Evolutionary conservation across 2,113 vertebrate species (phyloP).

Genomic region (Sebastes schlegelii): DNA sequence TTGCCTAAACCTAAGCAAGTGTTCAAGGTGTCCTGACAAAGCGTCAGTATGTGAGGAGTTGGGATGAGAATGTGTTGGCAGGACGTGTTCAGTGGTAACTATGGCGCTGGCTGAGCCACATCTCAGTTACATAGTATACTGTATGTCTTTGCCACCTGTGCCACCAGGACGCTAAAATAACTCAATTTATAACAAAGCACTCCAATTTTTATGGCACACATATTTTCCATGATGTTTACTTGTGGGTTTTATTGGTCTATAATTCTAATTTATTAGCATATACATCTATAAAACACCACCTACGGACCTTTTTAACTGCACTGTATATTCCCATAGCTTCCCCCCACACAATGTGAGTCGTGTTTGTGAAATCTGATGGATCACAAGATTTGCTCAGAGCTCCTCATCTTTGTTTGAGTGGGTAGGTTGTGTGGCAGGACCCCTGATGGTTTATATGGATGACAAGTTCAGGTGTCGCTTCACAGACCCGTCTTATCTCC

Average conservation of each 20-base stretch:
- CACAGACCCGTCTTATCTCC: constrained; percentile 32
- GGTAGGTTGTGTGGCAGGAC: constrained; percentile 34
- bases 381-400: constrained; percentile 37
- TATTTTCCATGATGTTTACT: constrained; percentile 44
- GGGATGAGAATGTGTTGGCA: too few species aligned
- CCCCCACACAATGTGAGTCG: not conserved
- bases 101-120: not conserved
- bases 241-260: constrained; percentile 39
- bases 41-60: too few species aligned
- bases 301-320: constrained; percentile 22
- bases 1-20: too few species aligned
- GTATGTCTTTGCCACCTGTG: not conserved
- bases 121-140: not conserved
- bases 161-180: constrained; percentile 10
- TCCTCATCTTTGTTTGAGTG: constrained; percentile 26
- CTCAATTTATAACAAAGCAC: constrained; percentile 1
- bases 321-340: constrained; percentile 14
- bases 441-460: constrained; percentile 61
- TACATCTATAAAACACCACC: constrained; percentile 29
- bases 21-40: too few species aligned
- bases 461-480: constrained; percentile 52
- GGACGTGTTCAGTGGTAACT: not conserved
- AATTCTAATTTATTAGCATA: constrained; percentile 37
- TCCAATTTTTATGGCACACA: constrained; percentile 13
- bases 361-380: constrained; percentile 47